Conservation (phyloP, 2,888 invertebrate species). For the Drosophila peninsularis region DNA sequence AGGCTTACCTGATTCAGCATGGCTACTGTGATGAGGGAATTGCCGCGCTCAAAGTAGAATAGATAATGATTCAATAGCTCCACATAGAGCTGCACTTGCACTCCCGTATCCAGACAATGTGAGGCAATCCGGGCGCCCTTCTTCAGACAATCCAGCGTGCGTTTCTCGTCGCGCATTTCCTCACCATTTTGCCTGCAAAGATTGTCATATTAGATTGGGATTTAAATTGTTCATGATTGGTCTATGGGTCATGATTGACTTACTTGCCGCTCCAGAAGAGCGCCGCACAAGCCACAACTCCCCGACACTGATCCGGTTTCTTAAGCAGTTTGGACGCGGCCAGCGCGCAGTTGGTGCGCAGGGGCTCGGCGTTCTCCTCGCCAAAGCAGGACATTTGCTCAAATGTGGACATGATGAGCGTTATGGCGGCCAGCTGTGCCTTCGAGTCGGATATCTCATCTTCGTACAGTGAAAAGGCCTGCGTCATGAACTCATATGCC, state of each 20-base stretch:
- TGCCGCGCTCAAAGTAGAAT: conserved; percentile 95
- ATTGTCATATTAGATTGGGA: neutral
- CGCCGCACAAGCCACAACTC: conserved; percentile 96
- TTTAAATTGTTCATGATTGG: no score
- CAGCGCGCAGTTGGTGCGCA: conserved; percentile 97
- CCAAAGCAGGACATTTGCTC: conserved; percentile 97
- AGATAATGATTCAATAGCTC: conserved; percentile 97
- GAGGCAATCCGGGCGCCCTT: conserved; percentile 97
- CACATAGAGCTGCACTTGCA: conserved; percentile 97
- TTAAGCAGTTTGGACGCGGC: conserved; percentile 98
- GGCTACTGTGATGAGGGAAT: conserved; percentile 86
- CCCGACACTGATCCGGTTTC: conserved; percentile 99
- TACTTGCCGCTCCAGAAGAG: conserved; percentile 97
- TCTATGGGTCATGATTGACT: conserved; percentile 42
- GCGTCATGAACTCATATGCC: conserved; percentile 98
- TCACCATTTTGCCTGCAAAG: conserved; percentile 83
- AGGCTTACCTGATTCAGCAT: conserved; percentile 86
- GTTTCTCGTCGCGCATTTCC: conserved; percentile 94
- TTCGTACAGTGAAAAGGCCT: conserved; percentile 97
- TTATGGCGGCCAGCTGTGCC: conserved; percentile 97
- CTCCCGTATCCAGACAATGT: conserved; percentile 98
- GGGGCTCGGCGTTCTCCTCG: conserved; percentile 98
- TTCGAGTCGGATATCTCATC: conserved; percentile 99
- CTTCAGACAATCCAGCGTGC: conserved; percentile 97
- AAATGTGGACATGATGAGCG: conserved; percentile 96